Base-by-base conservation (phyloP, 2,888 invertebrate species). In the Agrypnus murinus region DNA sequence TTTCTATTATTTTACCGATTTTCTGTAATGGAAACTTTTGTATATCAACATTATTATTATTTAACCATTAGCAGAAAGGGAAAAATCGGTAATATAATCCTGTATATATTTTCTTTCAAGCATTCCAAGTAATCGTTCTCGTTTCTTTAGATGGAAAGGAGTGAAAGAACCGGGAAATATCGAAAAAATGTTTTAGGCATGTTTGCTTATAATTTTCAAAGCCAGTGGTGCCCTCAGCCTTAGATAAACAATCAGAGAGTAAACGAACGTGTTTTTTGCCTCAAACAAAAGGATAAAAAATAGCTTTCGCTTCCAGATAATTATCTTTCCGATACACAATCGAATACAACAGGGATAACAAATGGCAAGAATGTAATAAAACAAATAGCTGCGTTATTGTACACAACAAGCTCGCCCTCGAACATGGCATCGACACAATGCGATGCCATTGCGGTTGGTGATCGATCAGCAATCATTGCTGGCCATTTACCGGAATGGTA, bases 391-490 rank as follows among this genome's bases (percentile, higher is more conserved):
- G 15, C 53, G 50, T 60, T 60, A 60, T 67, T 67, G 60, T 53
- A 60, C 60, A 53, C 48, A 66, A 59, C 57, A 48, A 65, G 57
- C 43, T 17, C 48, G 38, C 58, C 34, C 58, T 38, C 40, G 36
- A 55, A 67, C 48, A 40, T 12, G 43, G 55, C 43, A 50, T 53
- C 34, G 38, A 38, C 57, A 67, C 65, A 71, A 70, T 70, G 34
- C 71, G 32, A 50, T 48, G 43, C 62, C 57, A 64, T 67, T 75
- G 73, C 69, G 75, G 74, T 71, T 63, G 64, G 69, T 72, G 75
- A 77, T 36, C 77, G 77, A 77, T 76, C 75, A 62, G 71, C 75
- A 77, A 78, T 78, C 75, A 77, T 75, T 73, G 76, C 69, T 75
- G 62, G 76, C 77, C 75, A 77, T 78, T 78, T 78, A 73, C 74